These are phyloP conservation scores for Habropoda laboriosa DNA, from an alignment of 1,140 invertebrate genomes.

Conservation along the genomic window DNA sequence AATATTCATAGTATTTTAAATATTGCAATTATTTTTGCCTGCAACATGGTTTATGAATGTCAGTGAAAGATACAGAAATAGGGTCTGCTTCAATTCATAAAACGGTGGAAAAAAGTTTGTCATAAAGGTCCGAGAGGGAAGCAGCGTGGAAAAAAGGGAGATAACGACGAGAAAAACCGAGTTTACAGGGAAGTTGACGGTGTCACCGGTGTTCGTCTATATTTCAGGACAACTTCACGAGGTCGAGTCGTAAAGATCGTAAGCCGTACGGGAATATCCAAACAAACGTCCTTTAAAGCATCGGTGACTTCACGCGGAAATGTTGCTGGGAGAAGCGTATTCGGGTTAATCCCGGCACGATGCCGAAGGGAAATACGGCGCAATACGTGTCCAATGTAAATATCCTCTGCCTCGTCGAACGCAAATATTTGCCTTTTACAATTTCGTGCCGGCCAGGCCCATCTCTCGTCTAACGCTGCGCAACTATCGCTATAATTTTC, in stretches of 20 bases:
- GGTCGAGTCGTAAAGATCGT: background rate
- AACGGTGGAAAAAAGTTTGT: too few species aligned
- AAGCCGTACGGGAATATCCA: background rate
- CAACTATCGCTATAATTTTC: constrained; percentile 48
- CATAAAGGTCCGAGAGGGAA: too few species aligned
- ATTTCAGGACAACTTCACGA: background rate
- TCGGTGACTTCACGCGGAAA: constrained; percentile 14
- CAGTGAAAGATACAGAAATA: too few species aligned
- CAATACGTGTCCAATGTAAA: constrained; percentile 56
- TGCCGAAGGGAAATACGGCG: constrained; percentile 49
- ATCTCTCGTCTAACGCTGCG: background rate
- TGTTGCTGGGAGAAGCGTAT: constrained; percentile 1
- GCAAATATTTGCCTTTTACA: constrained; percentile 54
- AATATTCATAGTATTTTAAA: too few species aligned
- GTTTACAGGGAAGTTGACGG: background rate
- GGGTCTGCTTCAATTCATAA: too few species aligned
- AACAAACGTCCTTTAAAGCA: constrained; percentile 13
- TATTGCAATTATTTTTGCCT: too few species aligned
- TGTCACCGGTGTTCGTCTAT: background rate
- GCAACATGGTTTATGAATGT: too few species aligned
- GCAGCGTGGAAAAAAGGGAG: background rate
- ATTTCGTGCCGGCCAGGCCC: constrained; percentile 8
- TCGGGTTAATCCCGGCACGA: constrained; percentile 18
- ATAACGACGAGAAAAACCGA: too few species aligned
- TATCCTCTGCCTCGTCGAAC: constrained; percentile 44